Evolutionary conservation across 1,140 invertebrate species (phyloP).

Genomic region (Microplitis mediator): DNA sequence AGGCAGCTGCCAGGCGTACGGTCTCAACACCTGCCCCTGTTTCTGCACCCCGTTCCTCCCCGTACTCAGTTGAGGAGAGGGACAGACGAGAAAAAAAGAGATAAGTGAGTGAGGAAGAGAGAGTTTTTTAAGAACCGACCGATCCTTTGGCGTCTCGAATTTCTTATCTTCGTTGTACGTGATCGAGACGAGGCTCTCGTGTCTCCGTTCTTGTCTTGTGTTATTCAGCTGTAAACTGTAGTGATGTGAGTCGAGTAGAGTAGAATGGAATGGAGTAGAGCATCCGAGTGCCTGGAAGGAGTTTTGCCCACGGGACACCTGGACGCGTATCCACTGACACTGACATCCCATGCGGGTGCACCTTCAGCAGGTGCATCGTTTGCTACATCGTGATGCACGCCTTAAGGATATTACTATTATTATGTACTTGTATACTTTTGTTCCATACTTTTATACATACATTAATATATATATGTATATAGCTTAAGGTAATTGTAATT

Average conservation of each 20-base stretch:
- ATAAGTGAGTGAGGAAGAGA: too few relatives aligned
- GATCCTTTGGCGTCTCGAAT: constrained; percentile 13
- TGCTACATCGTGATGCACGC: neutral
- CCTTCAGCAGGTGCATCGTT: constrained; percentile 44
- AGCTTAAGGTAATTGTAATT: constrained; percentile 7
- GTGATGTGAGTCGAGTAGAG: too few relatives aligned
- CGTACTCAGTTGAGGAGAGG: constrained; percentile 15
- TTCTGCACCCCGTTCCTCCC: constrained; percentile 33
- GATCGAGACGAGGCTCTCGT: neutral
- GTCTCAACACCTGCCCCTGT: constrained; percentile 49
- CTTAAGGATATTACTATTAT: constrained; percentile 46
- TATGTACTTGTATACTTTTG: constrained; percentile 33
- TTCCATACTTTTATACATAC: constrained; percentile 28
- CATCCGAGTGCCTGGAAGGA: neutral
- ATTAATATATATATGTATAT: neutral
- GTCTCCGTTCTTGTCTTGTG: too few relatives aligned
- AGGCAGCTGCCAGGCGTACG: constrained; percentile 52
- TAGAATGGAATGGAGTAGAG: neutral
- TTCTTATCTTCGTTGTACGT: constrained; percentile 12
- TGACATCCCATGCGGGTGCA: constrained; percentile 46
- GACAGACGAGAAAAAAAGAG: neutral
- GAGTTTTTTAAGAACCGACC: too few relatives aligned
- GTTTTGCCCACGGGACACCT: neutral
- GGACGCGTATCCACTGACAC: neutral
- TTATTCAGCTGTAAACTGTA: too few relatives aligned